Conservation (phyloP, 2,888 invertebrate species). For the Laothoe populi region DNA sequence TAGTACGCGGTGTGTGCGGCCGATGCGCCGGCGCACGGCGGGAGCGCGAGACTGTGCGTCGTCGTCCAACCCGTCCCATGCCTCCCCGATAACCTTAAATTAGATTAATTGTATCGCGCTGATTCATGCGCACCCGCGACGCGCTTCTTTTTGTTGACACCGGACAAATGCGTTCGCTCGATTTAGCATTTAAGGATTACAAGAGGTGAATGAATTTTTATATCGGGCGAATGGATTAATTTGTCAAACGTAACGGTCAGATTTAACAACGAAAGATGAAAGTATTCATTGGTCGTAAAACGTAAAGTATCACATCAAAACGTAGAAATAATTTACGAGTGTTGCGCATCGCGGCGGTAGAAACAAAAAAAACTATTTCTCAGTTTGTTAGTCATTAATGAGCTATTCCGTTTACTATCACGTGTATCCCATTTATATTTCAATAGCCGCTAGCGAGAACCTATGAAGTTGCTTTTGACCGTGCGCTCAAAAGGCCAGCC, state of each 20-base stretch:
- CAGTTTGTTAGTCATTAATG: constrained; percentile 29
- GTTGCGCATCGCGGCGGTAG: constrained; percentile 11
- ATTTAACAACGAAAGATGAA: constrained; percentile 15
- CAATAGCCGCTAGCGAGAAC: constrained; percentile 60
- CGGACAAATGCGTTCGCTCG: constrained; percentile 71
- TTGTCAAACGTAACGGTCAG: constrained; percentile 6
- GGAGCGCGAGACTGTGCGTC: constrained; percentile 79
- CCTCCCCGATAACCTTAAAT: constrained; percentile 82
- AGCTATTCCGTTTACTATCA: constrained; percentile 30
- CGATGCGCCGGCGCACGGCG: constrained; percentile 65
- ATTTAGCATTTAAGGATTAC: constrained; percentile 66
- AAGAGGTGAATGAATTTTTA: constrained; percentile 65
- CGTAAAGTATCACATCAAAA: constrained; percentile 21
- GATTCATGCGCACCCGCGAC: constrained; percentile 75
- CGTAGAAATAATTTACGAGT: constrained; percentile 21
- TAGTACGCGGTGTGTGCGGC: constrained; percentile 54
- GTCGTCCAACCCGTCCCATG: constrained; percentile 66
- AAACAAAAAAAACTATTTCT: constrained; percentile 24
- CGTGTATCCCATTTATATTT: constrained; percentile 36
- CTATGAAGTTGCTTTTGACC: constrained; percentile 54
- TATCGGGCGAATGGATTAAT: constrained; percentile 26
- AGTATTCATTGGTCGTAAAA: constrained; percentile 3
- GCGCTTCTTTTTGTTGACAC: constrained; percentile 73
- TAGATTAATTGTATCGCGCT: constrained; percentile 83
- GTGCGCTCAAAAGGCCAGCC: constrained; percentile 58